phyloP scores from a whole-genome alignment of 2,113 vertebrate genomes.

The Neogobius melanostomus region DNA sequence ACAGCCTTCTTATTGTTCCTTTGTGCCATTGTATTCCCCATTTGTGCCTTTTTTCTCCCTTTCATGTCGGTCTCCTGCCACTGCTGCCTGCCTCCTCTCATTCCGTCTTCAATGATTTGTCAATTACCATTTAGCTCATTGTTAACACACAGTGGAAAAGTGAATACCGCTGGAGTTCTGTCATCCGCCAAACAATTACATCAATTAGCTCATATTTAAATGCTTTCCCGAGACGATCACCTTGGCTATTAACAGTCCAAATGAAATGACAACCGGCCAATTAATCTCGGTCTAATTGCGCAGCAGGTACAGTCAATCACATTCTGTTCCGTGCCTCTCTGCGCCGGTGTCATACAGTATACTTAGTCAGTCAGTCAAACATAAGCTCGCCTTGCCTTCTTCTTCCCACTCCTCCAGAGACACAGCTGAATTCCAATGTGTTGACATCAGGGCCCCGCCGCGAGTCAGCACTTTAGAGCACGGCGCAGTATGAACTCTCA shows the following conservation, averaged over 20 bases:
- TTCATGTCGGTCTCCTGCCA: conserved; percentile 19
- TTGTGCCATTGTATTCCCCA: conserved; percentile 6
- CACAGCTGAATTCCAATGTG: conserved; percentile 42
- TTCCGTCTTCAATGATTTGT: conserved; percentile 49
- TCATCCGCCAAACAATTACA: conserved; percentile 59
- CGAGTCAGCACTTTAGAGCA: conserved; percentile 51
- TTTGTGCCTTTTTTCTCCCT: conserved; percentile 17
- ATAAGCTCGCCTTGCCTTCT: conserved; percentile 16
- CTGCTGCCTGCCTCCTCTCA: conserved; percentile 15
- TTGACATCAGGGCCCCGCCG: conserved; percentile 45
- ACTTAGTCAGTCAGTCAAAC: conserved; percentile 58
- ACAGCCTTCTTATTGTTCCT: conserved; percentile 11
- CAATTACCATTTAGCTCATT: conserved; percentile 45
- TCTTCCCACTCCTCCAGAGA: conserved; percentile 21
- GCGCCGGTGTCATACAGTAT: conserved; percentile 13
- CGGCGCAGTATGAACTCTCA: conserved; percentile 24
- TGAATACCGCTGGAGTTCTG: conserved; percentile 55
- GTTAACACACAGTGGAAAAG: conserved; percentile 45
- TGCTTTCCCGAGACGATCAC: conserved; percentile 52
- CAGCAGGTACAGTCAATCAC: conserved; percentile 51
- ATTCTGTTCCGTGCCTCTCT: conserved; percentile 20
- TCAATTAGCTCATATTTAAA: conserved; percentile 66
- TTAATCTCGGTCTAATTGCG: conserved; percentile 67
- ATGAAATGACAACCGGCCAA: conserved; percentile 63
- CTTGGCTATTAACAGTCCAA: conserved; percentile 60